Evolutionary conservation across 2,113 vertebrate species (phyloP), one percentile per base, ranked within the genome.

Genomic region (Stegostoma tigrinum): DNA sequence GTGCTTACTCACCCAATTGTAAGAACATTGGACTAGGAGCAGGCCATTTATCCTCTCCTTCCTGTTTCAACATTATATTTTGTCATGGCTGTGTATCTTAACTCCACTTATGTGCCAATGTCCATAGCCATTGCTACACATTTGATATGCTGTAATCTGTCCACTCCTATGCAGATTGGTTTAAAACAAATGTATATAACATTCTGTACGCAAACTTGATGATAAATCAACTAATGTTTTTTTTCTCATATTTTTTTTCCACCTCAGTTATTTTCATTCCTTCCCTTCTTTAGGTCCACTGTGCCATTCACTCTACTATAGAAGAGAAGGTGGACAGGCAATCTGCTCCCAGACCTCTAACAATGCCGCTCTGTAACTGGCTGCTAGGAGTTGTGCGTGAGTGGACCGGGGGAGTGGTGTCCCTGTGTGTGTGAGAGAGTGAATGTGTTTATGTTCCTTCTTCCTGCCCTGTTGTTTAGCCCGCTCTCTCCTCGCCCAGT

Each of bases 221-320:
- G 68, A 95, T 38, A 75, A 75, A 27, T 48, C 21, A 95, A 95
- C 93, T 95, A 95, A 95, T 45, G 24, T 68, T 72, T 87, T 95
- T 30, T 95, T 38, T 95, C 45, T 30, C 52, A 45, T 95, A 21
- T 94, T 94, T 72, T 72, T 72, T 66, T 94, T n/a, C 87, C 30
- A 30, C 94, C 94, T 70, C 94, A 70, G 66, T 72, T 95, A 95
- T 95, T 72, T 70, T 72, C 68, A 45, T 72, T 67, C 94, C 68
- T 21, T 95, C 42, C 67, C 38, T 67, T 95, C 38, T 83, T 83
- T 30, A 75, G 94, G 94, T 95, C 68, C 68, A 68, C 94, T 4
- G 42, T 72, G 67, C 42, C 93, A 95, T 38, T 72, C 45, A 72
- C 42, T 72, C 45, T 72, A 72, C 38, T 42, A 42, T 24, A 72